A percentile compares a stretch with the other conserved stretches of the same genome.
These are phyloP conservation scores for Athalia circularis DNA, from an alignment of 2,888 invertebrate genomes.

Conservation along the genomic window DNA sequence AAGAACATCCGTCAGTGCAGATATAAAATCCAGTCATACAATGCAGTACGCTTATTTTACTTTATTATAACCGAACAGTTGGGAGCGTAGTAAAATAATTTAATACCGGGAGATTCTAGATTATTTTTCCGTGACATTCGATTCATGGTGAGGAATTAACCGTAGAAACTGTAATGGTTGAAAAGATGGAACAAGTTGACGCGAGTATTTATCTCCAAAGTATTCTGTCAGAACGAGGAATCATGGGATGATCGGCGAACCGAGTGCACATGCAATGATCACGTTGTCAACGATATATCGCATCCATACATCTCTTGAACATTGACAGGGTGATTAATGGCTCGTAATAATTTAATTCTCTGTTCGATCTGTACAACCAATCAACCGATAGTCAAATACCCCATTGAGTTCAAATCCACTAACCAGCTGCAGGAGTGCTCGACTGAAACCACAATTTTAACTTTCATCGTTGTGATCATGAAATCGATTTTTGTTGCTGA, in stretches of 20 bases:
- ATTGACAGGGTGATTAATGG: constrained; percentile 11
- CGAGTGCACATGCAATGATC: background rate
- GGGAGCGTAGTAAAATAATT: no score
- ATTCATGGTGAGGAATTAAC: no score
- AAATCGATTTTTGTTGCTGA: no score
- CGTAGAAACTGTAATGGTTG: no score
- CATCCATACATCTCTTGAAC: background rate
- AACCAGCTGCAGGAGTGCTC: background rate
- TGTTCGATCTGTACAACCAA: constrained; percentile 7
- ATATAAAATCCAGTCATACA: no score
- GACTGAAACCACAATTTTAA: background rate
- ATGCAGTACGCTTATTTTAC: no score
- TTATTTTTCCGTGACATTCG: no score
- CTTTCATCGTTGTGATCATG: background rate
- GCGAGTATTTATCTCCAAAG: no score
- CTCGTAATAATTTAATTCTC: background rate
- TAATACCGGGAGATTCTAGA: no score
- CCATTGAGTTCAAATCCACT: background rate
- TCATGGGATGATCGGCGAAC: background rate
- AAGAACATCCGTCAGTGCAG: constrained; percentile 26
- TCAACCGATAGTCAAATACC: background rate
- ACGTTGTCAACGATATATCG: background rate
- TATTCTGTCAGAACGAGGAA: no score
- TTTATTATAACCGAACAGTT: no score
- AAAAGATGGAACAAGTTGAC: no score